Conservation (phyloP, 1,140 invertebrate species). For the Drosophila arawakana region DNA sequence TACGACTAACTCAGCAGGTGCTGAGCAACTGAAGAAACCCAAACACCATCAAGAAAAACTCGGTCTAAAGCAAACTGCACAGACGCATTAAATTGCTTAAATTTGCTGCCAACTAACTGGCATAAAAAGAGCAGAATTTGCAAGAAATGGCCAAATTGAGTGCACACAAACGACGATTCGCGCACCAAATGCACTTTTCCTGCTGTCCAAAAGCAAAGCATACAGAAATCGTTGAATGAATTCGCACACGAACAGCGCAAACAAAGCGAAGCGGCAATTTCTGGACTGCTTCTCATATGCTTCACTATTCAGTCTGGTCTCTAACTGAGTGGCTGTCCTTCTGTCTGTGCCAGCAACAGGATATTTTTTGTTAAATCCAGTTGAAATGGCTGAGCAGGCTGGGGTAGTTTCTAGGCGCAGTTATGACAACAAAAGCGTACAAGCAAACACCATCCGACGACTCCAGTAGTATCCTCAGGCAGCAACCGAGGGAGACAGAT, state of each 20-base stretch:
- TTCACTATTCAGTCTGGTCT: not conserved
- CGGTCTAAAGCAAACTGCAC: not conserved
- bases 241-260: conserved; percentile 22
- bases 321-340: not conserved
- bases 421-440: conserved; percentile 65
- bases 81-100: conserved; percentile 63
- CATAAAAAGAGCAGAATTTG: conserved; percentile 50
- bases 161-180: conserved; percentile 54
- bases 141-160: conserved; percentile 71
- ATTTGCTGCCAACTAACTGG: conserved; percentile 28
- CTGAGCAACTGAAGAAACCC: not conserved
- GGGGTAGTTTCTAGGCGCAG: conserved; percentile 28
- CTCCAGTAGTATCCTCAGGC: conserved; percentile 1
- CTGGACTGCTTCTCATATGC: conserved; percentile 14
- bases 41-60: not conserved
- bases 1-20: not conserved
- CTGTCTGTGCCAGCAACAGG: conserved; percentile 17
- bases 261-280: conserved; percentile 30
- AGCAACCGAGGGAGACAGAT: not conserved
- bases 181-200: conserved; percentile 61
- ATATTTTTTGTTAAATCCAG: conserved; percentile 29
- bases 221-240: conserved; percentile 26
- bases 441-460: conserved; percentile 36
- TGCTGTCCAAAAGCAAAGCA: conserved; percentile 33
- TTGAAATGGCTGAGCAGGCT: not conserved